Evolutionary conservation across 2,888 invertebrate species (phyloP).

Genomic region (Tetanocera ferruginea): DNA sequence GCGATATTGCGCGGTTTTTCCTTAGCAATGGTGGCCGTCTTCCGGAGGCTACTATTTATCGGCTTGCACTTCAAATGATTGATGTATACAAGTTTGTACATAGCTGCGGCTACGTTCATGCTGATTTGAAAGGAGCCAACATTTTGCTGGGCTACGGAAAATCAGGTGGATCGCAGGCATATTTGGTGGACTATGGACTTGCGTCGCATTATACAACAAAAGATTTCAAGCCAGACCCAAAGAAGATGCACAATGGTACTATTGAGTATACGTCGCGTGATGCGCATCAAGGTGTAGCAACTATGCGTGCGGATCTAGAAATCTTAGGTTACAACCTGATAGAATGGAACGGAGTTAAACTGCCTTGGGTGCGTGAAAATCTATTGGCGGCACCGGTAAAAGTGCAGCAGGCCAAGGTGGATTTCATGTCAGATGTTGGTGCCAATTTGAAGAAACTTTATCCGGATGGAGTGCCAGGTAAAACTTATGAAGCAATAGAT

Average conservation of each 20-base stretch:
- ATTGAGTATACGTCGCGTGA: constrained; percentile 96
- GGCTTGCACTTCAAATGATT: constrained; percentile 86
- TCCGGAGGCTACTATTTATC: constrained; percentile 81
- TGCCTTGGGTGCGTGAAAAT: constrained; percentile 86
- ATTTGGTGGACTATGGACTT: constrained; percentile 94
- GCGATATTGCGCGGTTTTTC: constrained; percentile 86
- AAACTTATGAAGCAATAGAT: constrained; percentile 45
- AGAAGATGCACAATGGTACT: constrained; percentile 96
- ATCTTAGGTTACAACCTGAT: constrained; percentile 94
- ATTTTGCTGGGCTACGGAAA: constrained; percentile 82
- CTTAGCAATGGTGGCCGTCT: constrained; percentile 77
- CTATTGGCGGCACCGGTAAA: constrained; percentile 73
- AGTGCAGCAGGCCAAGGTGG: constrained; percentile 80
- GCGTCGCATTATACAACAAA: constrained; percentile 83
- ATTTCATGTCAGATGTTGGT: constrained; percentile 74
- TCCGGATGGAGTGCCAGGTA: constrained; percentile 69
- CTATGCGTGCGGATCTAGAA: constrained; percentile 93
- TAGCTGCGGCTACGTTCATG: constrained; percentile 90
- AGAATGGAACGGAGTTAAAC: constrained; percentile 86
- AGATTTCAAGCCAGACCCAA: constrained; percentile 89
- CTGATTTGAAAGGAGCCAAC: constrained; percentile 96
- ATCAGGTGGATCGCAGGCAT: constrained; percentile 79
- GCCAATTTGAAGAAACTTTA: constrained; percentile 59
- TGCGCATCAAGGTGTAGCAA: constrained; percentile 91
- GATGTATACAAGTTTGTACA: constrained; percentile 95